Evolutionary conservation across 2,888 invertebrate genomes (phyloP), one percentile per base, ranked within the genome.

Genomic region (Lithophane socia): DNA sequence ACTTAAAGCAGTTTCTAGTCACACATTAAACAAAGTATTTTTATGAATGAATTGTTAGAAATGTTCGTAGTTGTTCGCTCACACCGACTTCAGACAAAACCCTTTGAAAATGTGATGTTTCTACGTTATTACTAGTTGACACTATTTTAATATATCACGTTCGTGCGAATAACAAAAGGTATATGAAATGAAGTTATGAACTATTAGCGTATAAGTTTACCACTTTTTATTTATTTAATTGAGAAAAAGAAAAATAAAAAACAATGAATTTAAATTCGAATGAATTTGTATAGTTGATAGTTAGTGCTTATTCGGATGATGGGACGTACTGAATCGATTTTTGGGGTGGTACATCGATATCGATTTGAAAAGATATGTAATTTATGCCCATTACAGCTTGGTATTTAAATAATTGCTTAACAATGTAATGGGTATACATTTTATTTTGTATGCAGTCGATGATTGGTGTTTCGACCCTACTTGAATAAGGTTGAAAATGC

Each of bases 131-230:
- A 90, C 91, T 94, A 94, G 93, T 93, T 93, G 92, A 94, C 93
- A 94, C 94, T 95, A 94, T 94, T 95, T 94, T 95, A 94, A 92
- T 94, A 93, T 92, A 93, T 92, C 93, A 93, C 92, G 90, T 93
- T 93, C 94, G 94, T 85, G 52, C 94, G 92, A 92, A 84, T 90
- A 90, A 91, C 90, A 89, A 89, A 88, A 90, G 88, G 75, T 90
- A 90, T 92, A 92, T 91, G 87, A 92, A 94, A 94, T 95, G 93
- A 95, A 94, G 94, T 96, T 95, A 92, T 92, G 87, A 95, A 94
- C 95, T 95, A 93, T 91, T 95, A 95, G 94, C 85, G 86, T 93
- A 77, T 95, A 95, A 95, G 95, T 92, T 93, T 95, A 94, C 92
- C 91, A 91, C 90, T 93, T 93, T 93, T 93, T 91, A 94, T 95